Evolutionary conservation across 2,797 vertebrate species (phyloP).

Genomic region (Bradypodion pumilum): DNA sequence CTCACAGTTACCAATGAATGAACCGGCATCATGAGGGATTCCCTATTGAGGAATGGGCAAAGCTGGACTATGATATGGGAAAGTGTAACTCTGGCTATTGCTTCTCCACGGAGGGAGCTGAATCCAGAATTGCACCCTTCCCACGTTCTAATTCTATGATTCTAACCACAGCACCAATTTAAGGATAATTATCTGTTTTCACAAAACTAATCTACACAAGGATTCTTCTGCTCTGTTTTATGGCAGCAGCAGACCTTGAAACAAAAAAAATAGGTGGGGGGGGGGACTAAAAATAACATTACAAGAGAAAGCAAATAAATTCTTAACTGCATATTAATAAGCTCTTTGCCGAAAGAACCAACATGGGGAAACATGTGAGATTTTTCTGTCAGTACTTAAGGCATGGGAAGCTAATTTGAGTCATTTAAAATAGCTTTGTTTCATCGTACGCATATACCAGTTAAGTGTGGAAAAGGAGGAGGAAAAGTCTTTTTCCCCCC

Average conservation of each 20-base stretch:
- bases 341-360: background rate
- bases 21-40: too few species aligned
- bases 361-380: background rate
- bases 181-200: background rate
- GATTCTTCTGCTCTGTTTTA: background rate
- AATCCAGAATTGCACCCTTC: too few species aligned
- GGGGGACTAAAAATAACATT: background rate
- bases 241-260: background rate
- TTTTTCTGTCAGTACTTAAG: background rate
- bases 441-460: background rate
- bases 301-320: background rate
- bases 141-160: too few species aligned
- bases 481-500: background rate
- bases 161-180: background rate
- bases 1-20: too few species aligned
- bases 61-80: too few species aligned
- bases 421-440: background rate
- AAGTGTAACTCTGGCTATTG: too few species aligned
- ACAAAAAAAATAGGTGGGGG: background rate
- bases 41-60: too few species aligned
- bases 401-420: background rate
- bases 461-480: background rate
- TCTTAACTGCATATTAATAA: background rate
- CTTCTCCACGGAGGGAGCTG: too few species aligned
- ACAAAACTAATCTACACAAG: background rate